Conservation (phyloP, 2,113 vertebrate species). For the Stegostoma tigrinum region DNA sequence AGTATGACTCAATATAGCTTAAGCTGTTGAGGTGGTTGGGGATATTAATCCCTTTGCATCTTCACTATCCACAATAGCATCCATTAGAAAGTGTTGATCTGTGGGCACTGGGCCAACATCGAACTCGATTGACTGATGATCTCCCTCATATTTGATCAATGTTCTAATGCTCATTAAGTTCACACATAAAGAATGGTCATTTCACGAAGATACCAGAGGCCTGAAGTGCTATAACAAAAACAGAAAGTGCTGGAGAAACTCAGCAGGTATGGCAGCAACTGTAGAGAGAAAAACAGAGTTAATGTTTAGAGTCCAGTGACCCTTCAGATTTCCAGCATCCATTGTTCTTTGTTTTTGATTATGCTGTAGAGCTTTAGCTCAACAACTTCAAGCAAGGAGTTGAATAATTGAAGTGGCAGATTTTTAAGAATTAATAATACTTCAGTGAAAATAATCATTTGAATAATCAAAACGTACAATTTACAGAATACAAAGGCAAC, state of each 20-base stretch:
- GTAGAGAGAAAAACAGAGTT: too few species aligned
- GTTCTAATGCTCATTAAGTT: background rate
- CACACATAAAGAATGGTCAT: background rate
- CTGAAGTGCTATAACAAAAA: too few species aligned
- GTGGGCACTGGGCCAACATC: background rate
- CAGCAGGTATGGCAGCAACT: too few species aligned
- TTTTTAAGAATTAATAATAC: background rate
- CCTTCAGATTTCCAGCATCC: too few species aligned
- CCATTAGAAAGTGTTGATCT: background rate
- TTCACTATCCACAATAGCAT: background rate
- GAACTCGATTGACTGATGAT: background rate
- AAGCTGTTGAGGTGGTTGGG: background rate
- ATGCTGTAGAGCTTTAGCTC: too few species aligned
- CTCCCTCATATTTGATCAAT: background rate
- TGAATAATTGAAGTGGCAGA: background rate
- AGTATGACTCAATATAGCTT: background rate
- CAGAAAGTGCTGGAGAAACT: too few species aligned
- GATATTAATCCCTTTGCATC: background rate
- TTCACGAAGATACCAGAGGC: background rate
- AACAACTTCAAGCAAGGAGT: background rate
- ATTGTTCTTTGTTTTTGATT: too few species aligned
- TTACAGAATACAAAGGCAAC: background rate
- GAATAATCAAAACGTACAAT: background rate
- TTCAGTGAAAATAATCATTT: background rate
- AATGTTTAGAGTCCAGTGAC: too few species aligned